Percentiles rank a stretch among this genome's conserved stretches.
Conservation (phyloP, 2,797 vertebrate species). For the Anisognathus igniventris region DNA sequence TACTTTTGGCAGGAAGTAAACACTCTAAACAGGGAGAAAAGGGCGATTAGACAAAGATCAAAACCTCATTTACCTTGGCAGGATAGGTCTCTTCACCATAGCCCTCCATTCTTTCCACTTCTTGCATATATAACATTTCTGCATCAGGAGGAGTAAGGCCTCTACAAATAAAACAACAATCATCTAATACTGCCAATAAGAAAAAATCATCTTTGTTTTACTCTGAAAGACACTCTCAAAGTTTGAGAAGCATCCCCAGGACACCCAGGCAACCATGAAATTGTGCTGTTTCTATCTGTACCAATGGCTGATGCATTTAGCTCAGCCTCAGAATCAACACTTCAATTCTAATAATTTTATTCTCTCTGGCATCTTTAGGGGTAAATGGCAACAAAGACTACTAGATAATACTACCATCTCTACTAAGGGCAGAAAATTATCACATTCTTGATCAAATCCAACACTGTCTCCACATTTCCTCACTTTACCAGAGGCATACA, state of each 20-base stretch:
- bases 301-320: neutral
- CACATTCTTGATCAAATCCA: neutral
- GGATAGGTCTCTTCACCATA: slow-evolving; percentile 95
- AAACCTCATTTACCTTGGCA: slow-evolving; percentile 83
- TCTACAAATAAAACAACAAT: slow-evolving; percentile 69
- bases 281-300: neutral
- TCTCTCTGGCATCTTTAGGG: neutral
- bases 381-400: neutral
- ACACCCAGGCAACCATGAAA: neutral
- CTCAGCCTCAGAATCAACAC: neutral
- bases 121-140: slow-evolving; percentile 96
- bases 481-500: neutral
- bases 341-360: neutral
- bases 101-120: slow-evolving; percentile 94
- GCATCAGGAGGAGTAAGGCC: slow-evolving; percentile 91
- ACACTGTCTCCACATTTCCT: neutral
- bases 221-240: neutral
- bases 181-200: neutral
- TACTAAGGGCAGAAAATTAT: neutral
- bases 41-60: neutral
- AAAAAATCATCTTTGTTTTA: neutral
- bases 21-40: neutral
- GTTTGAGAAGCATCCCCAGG: neutral
- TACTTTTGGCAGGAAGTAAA: neutral
- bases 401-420: neutral